These are phyloP conservation scores for Hippopotamyrus pictus DNA, from an alignment of 2,797 vertebrate species.

Conservation along the genomic window DNA sequence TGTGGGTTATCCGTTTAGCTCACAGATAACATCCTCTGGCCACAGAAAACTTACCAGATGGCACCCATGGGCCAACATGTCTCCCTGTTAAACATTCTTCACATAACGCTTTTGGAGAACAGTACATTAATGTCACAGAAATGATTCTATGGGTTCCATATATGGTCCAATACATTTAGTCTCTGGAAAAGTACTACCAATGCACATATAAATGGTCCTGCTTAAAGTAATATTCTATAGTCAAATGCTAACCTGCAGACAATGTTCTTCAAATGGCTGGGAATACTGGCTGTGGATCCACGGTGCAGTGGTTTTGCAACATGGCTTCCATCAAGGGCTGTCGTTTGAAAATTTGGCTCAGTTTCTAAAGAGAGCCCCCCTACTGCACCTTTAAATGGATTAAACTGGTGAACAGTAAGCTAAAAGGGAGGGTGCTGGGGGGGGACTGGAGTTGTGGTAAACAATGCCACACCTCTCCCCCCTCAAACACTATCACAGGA, in stretches of 20 bases:
- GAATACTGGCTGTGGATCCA: not conserved
- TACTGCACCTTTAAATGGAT: not conserved
- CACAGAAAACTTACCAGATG: not conserved
- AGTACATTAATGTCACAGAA: not conserved
- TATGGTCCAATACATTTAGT: not conserved
- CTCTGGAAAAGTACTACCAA: not conserved
- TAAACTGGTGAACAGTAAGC: not conserved
- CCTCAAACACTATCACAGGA: conserved; percentile 52
- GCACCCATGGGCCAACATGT: not conserved
- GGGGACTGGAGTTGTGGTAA: conserved; percentile 23
- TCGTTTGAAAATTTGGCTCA: not conserved
- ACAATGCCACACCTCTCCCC: conserved; percentile 32
- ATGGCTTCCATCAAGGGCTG: not conserved
- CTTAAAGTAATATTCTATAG: not conserved
- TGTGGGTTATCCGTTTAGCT: not conserved
- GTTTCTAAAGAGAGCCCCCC: not conserved
- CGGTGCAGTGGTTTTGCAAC: not conserved
- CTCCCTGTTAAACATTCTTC: not conserved
- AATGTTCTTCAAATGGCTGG: not conserved
- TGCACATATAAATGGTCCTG: not conserved
- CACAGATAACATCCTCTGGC: not conserved
- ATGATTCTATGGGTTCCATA: not conserved
- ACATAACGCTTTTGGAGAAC: not conserved
- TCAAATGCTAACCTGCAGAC: not conserved
- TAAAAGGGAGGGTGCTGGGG: not conserved